These are phyloP conservation scores for Hyppa rectilinea DNA, from an alignment of 2,888 invertebrate genomes.

Conservation along the genomic window DNA sequence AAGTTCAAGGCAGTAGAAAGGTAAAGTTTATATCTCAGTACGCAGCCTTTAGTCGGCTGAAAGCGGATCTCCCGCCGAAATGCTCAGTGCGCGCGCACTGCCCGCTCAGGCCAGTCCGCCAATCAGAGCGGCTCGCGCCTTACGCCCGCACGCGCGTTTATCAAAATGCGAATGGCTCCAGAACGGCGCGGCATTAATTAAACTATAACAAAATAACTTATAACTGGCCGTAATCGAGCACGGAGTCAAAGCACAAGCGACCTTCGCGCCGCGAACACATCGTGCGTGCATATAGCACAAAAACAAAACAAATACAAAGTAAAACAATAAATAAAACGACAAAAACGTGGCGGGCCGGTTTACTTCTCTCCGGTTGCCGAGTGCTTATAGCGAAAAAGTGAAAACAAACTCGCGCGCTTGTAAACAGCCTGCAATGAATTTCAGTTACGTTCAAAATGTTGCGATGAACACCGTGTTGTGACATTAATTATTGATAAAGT, in stretches of 20 bases:
- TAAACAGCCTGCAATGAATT: slow-evolving; percentile 62
- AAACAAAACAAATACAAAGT: slow-evolving; percentile 72
- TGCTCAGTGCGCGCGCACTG: slow-evolving; percentile 66
- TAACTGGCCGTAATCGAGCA: slow-evolving; percentile 73
- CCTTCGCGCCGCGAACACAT: slow-evolving; percentile 78
- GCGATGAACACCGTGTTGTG: slow-evolving; percentile 40
- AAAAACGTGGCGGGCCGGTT: slow-evolving; percentile 81
- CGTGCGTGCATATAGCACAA: slow-evolving; percentile 73
- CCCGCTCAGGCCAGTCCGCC: slow-evolving; percentile 74
- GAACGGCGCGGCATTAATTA: slow-evolving; percentile 70
- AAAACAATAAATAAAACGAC: slow-evolving; percentile 78
- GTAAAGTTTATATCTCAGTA: slow-evolving; percentile 66
- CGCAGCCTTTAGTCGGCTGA: slow-evolving; percentile 68
- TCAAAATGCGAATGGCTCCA: slow-evolving; percentile 81
- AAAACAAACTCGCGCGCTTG: slow-evolving; percentile 70
- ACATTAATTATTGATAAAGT: not conserved
- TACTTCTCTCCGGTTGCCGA: slow-evolving; percentile 72
- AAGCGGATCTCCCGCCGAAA: slow-evolving; percentile 84
- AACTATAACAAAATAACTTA: slow-evolving; percentile 84
- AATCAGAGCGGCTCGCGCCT: slow-evolving; percentile 86
- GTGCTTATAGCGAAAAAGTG: slow-evolving; percentile 71
- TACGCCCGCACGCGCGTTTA: slow-evolving; percentile 84
- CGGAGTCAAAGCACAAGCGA: slow-evolving; percentile 75
- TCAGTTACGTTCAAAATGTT: slow-evolving; percentile 63
- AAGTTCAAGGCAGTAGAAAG: slow-evolving; percentile 67